Evolutionary conservation across 2,113 vertebrate genomes (phyloP).

Genomic region (Coregonus clupeaformis): DNA sequence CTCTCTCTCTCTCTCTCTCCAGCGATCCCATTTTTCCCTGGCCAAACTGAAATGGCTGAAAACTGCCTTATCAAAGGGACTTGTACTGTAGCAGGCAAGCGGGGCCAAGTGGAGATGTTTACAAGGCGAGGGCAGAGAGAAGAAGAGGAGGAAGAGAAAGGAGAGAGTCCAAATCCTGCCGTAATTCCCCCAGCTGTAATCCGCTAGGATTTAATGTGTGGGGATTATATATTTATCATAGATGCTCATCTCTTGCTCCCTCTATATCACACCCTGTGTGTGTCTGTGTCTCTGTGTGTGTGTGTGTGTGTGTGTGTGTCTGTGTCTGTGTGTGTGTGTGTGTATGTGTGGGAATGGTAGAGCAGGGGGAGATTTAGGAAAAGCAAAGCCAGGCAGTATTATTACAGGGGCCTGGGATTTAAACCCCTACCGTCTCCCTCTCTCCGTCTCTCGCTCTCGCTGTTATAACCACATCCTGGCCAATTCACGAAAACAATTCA

Average conservation of each 20-base stretch:
- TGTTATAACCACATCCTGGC: constrained; percentile 77
- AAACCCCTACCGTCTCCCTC: constrained; percentile 25
- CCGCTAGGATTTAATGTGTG: constrained; percentile 69
- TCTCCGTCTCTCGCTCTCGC: constrained; percentile 34
- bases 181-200: constrained; percentile 77
- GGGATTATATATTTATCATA: constrained; percentile 75
- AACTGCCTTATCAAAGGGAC: constrained; percentile 73
- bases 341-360: too few species aligned
- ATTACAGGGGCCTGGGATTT: constrained; percentile 63
- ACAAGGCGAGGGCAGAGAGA: constrained; percentile 66
- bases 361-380: constrained; percentile 2
- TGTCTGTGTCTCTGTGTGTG: constrained; percentile 17
- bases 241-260: constrained; percentile 55
- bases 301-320: neutral
- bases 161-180: constrained; percentile 37
- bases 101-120: constrained; percentile 74
- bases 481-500: constrained; percentile 89
- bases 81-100: constrained; percentile 49
- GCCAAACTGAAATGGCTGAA: constrained; percentile 59
- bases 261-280: constrained; percentile 9
- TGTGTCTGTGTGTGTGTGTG: neutral
- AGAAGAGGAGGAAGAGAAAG: constrained; percentile 43
- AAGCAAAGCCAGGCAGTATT: constrained; percentile 63
- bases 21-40: constrained; percentile 57
- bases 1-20: constrained; percentile 46